These are phyloP conservation scores for Athetis lepigone DNA, from an alignment of 2,888 invertebrate species.

Conservation along the genomic window DNA sequence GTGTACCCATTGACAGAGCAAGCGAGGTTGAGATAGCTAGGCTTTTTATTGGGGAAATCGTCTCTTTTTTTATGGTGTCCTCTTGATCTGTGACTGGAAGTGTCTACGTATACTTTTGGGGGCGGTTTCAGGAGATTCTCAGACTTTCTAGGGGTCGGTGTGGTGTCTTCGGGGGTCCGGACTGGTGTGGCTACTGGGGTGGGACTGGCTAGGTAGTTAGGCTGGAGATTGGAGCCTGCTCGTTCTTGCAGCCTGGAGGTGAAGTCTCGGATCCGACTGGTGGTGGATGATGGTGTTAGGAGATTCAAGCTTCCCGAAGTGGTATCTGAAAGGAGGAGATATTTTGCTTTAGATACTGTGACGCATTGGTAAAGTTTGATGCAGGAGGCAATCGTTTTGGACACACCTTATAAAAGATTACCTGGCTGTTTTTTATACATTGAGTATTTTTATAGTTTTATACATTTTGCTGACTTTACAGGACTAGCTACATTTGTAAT, in stretches of 20 bases:
- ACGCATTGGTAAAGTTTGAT: too few species aligned
- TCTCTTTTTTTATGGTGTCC: conserved; percentile 83
- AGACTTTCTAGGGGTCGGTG: conserved; percentile 77
- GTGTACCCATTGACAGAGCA: conserved; percentile 98
- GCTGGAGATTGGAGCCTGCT: conserved; percentile 78
- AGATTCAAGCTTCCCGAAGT: conserved; percentile 92
- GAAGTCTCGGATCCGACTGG: conserved; percentile 90
- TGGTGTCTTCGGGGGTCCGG: conserved; percentile 76
- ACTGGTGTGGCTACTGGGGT: conserved; percentile 79
- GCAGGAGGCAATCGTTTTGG: too few species aligned
- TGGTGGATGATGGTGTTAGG: conserved; percentile 91
- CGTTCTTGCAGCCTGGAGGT: conserved; percentile 91
- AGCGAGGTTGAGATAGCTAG: conserved; percentile 96
- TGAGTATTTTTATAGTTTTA: too few species aligned
- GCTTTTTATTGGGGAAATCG: conserved; percentile 92
- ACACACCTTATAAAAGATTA: too few species aligned
- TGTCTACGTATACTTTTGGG: conserved; percentile 81
- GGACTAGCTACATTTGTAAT: too few species aligned
- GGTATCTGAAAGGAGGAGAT: conserved; percentile 81
- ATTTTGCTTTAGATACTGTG: neutral
- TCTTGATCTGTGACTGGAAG: conserved; percentile 82
- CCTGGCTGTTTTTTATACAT: too few species aligned
- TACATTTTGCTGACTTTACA: neutral
- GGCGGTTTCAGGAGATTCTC: conserved; percentile 86
- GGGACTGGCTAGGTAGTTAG: conserved; percentile 69